Base-by-base conservation (phyloP, 2,797 vertebrate species). In the Selene dorsalis region DNA sequence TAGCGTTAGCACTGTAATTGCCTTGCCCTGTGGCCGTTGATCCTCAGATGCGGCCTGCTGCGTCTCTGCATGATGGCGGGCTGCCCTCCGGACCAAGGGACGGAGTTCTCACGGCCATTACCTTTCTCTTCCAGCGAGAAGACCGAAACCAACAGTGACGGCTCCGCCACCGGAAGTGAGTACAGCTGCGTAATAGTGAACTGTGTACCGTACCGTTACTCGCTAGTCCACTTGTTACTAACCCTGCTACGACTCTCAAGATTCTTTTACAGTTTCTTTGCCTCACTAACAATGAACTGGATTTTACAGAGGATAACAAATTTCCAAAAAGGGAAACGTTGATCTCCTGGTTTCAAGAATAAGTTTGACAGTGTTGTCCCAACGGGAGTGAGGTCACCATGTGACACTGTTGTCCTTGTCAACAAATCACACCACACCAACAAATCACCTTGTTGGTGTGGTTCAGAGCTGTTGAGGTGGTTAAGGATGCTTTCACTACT, bases 51-150 rank as follows among this genome's bases (percentile, higher is more conserved):
- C 79, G 94, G 95, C 93, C 93, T 96, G 92, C 94, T 96, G 94
- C 95, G 95, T 93, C 95, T 95, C 95, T 96, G 95, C 94, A 96
- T 96, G 95, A 96, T 95, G 95, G 95, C 95, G 89, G 95, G 95
- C 91, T 95, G 95, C 95, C 95, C 95, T 92, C 94, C 94, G 71
- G 94, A 95, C 94, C 94, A 93, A 89, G 95, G 94, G 90, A 89
- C 92, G 90, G 94, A 95, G 91, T 95, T 95, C 93, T 96, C 95
- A 96, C 92, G 82, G 85, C 84, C 86, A 91, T 92, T 92, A 93
- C 91, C 92, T 94, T 92, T 95, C 90, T 94, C 92, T 91, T 94
- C 89, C 96, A 99, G 97, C 18, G 98, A 99, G 95, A 99, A 98
- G 95, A 96, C 96, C 0, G 97, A 99, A 92, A 94, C 96, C 84